Evolutionary conservation across 2,113 vertebrate species (phyloP), one percentile per base, ranked within the genome.

Genomic region (Nesoenas mayeri): DNA sequence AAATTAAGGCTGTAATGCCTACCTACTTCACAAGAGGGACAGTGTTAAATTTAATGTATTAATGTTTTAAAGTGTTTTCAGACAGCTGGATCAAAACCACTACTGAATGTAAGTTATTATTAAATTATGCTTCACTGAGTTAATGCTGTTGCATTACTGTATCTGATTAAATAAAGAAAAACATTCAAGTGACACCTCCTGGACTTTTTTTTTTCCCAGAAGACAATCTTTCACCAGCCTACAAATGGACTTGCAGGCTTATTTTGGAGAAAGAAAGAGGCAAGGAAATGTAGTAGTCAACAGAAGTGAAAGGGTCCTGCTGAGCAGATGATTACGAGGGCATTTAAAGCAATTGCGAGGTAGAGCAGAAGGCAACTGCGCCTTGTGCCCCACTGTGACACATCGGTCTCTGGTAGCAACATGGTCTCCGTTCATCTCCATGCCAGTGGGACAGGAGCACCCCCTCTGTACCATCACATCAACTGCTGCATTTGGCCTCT

Each of bases 31-130:
- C 65, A 94, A 92, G 85, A 84, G 22, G 61, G 80, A 91, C 62
- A 95, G 51, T 80, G 94, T 93, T 93, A 95, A 72, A 92, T 91
- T 93, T 80, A 95, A 95, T 88, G 44, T 82, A 89, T 94, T 95
- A 91, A 90, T 93, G 91, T 91, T 96, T 91, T 85, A 86, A 95
- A 95, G 88, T 75, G 44, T 95, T 96, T 95, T 95, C 88, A 96
- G 94, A 60, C 64, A 92, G 84, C 77, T 87, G 54, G 83, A 94
- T 95, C 86, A 94, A 97, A 97, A 79, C 34, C 54, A 77, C 80
- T 85, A 51, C 72, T 91, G 83, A 97, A 95, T 61, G 24, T 85
- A 94, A 88, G 71, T 88, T 94, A 91, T 94, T 97, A 93, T 89
- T 94, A 84, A 89, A 84, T 92, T 93, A 89, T 88, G 69, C 51